Evolutionary conservation across 2,888 invertebrate species (phyloP).

Genomic region (Punctoribates punctum): DNA sequence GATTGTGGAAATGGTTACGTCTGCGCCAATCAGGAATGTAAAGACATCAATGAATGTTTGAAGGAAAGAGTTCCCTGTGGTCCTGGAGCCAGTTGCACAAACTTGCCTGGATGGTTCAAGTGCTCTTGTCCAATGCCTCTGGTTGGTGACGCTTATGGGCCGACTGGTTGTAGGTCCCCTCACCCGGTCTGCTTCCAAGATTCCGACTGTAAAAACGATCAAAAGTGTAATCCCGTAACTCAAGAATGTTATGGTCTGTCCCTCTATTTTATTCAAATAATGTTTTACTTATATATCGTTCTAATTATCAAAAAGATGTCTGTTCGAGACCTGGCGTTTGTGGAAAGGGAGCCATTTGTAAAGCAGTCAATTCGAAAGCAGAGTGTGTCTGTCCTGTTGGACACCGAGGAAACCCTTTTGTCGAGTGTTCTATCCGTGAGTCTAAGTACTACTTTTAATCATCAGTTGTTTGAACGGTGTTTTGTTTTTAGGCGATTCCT

Average conservation of each 20-base stretch:
- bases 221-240: constrained; percentile 48
- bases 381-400: constrained; percentile 72
- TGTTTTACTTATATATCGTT: constrained; percentile 2
- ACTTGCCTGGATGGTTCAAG: constrained; percentile 76
- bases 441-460: background rate
- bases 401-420: constrained; percentile 69
- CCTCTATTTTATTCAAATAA: background rate
- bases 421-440: constrained; percentile 59
- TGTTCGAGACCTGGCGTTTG: constrained; percentile 66
- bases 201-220: constrained; percentile 47
- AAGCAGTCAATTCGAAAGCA: constrained; percentile 72
- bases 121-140: constrained; percentile 81
- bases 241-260: constrained; percentile 48
- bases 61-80: constrained; percentile 66
- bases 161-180: constrained; percentile 48
- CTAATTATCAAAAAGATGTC: constrained; percentile 60
- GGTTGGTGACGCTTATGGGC: constrained; percentile 71
- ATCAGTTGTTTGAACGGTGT: background rate
- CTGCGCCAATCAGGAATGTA: constrained; percentile 48
- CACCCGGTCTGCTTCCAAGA: constrained; percentile 47
- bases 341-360: constrained; percentile 59
- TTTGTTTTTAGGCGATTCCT: constrained; percentile 40
- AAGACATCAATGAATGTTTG: constrained; percentile 80
- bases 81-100: constrained; percentile 71
- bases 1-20: constrained; percentile 49